These are phyloP conservation scores for Furcula furcula DNA, from an alignment of 2,888 invertebrate species.

Conservation along the genomic window DNA sequence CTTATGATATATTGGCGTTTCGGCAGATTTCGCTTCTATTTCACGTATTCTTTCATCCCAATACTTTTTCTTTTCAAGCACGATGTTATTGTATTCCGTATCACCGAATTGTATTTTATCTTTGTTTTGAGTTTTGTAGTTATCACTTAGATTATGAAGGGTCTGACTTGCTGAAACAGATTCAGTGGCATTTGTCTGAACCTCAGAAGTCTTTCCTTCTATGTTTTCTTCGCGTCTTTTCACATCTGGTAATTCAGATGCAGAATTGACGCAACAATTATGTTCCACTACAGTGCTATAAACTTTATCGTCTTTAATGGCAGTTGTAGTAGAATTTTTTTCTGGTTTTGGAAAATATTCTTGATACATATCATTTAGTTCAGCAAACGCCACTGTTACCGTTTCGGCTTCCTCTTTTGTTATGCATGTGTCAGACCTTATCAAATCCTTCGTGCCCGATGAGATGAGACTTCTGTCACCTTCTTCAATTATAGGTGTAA, in stretches of 20 bases:
- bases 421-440: slow-evolving; percentile 23
- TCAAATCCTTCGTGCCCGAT: slow-evolving; percentile 46
- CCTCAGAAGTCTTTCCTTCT: slow-evolving; percentile 79
- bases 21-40: slow-evolving; percentile 66
- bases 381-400: slow-evolving; percentile 71
- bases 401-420: slow-evolving; percentile 56
- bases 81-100: slow-evolving; percentile 53
- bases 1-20: slow-evolving; percentile 49
- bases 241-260: slow-evolving; percentile 78
- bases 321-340: slow-evolving; percentile 35
- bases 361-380: slow-evolving; percentile 64
- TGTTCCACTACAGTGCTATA: slow-evolving; percentile 34
- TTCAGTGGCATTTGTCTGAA: slow-evolving; percentile 79
- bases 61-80: slow-evolving; percentile 72
- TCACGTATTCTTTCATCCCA: slow-evolving; percentile 75
- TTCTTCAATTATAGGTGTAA: slow-evolving; percentile 74
- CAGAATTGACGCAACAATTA: slow-evolving; percentile 70
- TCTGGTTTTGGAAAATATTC: slow-evolving; percentile 61
- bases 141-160: slow-evolving; percentile 51
- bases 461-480: slow-evolving; percentile 59
- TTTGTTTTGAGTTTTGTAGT: slow-evolving; percentile 22
- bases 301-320: slow-evolving; percentile 37
- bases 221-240: slow-evolving; percentile 62
- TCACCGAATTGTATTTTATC: slow-evolving; percentile 56
- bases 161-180: slow-evolving; percentile 76